Percentiles rank a stretch among this genome's conserved stretches.
Evolutionary conservation across 2,888 invertebrate genomes (phyloP).

Genomic region (Phrixothrix hirtus): DNA sequence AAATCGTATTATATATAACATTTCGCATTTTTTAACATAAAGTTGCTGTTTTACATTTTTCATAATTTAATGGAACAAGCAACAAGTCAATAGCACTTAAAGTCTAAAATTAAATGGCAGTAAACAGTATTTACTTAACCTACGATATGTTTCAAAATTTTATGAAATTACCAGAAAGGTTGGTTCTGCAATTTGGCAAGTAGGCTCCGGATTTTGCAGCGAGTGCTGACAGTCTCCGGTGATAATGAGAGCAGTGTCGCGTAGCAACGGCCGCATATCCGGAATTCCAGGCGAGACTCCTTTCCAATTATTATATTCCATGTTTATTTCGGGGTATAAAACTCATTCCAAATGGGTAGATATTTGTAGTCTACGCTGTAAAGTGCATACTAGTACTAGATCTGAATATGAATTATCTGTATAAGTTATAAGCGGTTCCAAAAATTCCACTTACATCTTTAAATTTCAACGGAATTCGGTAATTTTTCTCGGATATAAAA

Average conservation of each 20-base stretch:
- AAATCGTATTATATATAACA: no score
- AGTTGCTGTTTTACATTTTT: no score
- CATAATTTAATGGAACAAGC: no score
- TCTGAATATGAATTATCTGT: conserved; percentile 12
- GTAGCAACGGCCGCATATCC: conserved; percentile 46
- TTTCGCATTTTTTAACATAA: no score
- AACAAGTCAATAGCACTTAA: no score
- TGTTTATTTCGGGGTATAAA: conserved; percentile 48
- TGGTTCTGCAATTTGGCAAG: conserved; percentile 1
- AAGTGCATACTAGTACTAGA: conserved; percentile 12
- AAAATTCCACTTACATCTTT: no score
- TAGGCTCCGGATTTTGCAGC: conserved; percentile 12
- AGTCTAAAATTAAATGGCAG: no score
- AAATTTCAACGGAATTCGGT: no score
- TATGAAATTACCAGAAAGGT: conserved; percentile 5
- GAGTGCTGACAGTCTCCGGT: conserved; percentile 28
- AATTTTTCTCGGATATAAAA: no score
- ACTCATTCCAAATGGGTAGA: conserved; percentile 42
- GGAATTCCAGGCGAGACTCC: conserved; percentile 45
- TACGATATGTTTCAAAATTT: conserved; percentile 7
- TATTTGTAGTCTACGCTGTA: conserved; percentile 44
- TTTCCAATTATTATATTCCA: conserved; percentile 49
- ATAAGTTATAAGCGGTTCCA: background rate
- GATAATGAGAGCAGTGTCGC: conserved; percentile 43
- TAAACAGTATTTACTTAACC: conserved; percentile 1